Evolutionary conservation across 2,888 invertebrate species (phyloP).

Genomic region (Unio delphinus): DNA sequence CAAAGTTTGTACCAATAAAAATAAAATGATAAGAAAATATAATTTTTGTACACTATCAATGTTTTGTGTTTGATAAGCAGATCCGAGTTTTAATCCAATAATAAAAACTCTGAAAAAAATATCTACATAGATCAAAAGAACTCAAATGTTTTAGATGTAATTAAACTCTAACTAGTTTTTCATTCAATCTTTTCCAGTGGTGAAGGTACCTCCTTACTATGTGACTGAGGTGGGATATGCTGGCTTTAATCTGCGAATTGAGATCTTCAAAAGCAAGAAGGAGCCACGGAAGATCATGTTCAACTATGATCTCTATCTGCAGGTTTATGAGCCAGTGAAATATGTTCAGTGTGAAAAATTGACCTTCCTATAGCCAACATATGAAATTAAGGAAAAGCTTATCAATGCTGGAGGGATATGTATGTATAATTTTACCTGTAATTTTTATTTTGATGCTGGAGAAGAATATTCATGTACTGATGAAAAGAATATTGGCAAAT

Average conservation of each 20-base stretch:
- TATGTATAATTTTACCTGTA: conserved; percentile 48
- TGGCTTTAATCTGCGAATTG: conserved; percentile 90
- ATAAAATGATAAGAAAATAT: too few relatives aligned
- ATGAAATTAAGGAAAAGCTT: conserved; percentile 90
- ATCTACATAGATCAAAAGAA: background rate
- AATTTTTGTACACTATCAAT: too few relatives aligned
- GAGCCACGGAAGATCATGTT: conserved; percentile 86
- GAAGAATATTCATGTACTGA: too few relatives aligned
- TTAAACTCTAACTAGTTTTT: background rate
- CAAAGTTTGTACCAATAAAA: too few relatives aligned
- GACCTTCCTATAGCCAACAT: conserved; percentile 87
- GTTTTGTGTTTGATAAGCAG: too few relatives aligned
- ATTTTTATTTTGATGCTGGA: background rate
- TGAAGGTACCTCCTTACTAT: conserved; percentile 91
- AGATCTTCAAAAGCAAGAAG: conserved; percentile 86
- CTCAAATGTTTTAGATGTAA: background rate
- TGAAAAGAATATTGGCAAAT: too few relatives aligned
- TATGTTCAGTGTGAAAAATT: conserved; percentile 85
- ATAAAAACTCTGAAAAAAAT: too few relatives aligned
- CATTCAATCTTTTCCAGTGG: conserved; percentile 77
- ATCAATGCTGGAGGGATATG: conserved; percentile 87
- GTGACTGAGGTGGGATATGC: conserved; percentile 97
- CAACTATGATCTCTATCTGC: conserved; percentile 88
- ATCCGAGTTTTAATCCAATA: too few relatives aligned
- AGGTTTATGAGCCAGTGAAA: conserved; percentile 79